Base-by-base conservation (phyloP, 2,888 invertebrate species). In the Fissipunctia ypsillon region DNA sequence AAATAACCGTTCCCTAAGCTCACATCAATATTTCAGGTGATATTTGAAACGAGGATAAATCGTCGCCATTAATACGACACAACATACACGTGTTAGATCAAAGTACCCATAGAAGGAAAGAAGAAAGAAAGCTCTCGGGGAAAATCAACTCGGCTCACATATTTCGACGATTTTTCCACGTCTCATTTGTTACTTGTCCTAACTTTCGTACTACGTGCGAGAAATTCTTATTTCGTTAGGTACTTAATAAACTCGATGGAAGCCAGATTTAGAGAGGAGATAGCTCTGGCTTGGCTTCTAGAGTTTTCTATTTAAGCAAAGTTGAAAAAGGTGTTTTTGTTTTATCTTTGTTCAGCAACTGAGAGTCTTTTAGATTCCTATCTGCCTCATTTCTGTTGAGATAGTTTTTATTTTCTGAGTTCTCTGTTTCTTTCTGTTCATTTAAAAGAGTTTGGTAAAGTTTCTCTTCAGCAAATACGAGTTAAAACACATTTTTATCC, bases 141-240 rank as follows among this genome's bases (percentile, higher is more conserved):
- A 91, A 93, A 93, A 95, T 95, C 93, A 92, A 94, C 93, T 91
- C 91, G 73, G 88, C 91, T 92, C 94, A 94, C 94, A 95, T 93
- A 93, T 94, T 94, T 91, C 86, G 89, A 86, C 92, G 89, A 94
- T 94, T 94, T 95, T 93, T 95, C 95, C 88, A 89, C 89, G 93
- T 94, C 94, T 93, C 94, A 94, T 94, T 94, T 94, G 93, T 94
- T 93, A 93, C 92, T 90, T 90, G 90, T 90, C 92, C 91, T 89
- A 92, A 94, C 92, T 93, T 92, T 89, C 80, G 86, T 84, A 80
- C 84, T 90, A 93, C 93, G 94, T 94, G 93, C 88, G 86, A 89
- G 89, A 92, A 92, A 92, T 92, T 89, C 87, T 88, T 90, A 91
- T 89, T 89, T 85, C 84, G 79, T 84, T 85, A n/a, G n/a, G n/a